Conservation (phyloP, 2,797 vertebrate genomes). For the Dipus sagitta region DNA sequence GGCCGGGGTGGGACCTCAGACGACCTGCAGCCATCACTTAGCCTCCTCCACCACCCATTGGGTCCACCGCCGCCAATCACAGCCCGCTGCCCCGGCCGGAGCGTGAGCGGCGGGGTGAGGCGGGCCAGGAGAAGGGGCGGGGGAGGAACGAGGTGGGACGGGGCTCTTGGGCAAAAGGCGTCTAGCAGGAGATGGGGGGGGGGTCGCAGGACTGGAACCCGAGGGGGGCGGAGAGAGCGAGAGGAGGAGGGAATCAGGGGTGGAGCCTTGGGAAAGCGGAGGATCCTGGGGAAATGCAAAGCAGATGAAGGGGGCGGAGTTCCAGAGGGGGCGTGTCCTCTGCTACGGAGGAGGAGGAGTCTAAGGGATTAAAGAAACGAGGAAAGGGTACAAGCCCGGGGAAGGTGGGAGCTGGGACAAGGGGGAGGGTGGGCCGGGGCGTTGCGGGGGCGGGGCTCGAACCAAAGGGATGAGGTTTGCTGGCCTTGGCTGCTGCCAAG, state of each 20-base stretch:
- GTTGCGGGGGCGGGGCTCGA: slow-evolving; percentile 70
- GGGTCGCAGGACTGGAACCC: slow-evolving; percentile 38
- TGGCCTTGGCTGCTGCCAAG: slow-evolving; percentile 56
- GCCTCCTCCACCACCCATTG: slow-evolving; percentile 66
- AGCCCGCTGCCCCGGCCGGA: slow-evolving; percentile 57
- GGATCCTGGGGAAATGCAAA: slow-evolving; percentile 55
- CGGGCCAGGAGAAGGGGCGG: background rate
- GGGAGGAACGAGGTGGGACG: background rate
- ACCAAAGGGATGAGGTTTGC: slow-evolving; percentile 60
- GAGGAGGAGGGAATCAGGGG: background rate
- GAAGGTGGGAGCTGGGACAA: slow-evolving; percentile 67
- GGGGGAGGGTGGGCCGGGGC: slow-evolving; percentile 62
- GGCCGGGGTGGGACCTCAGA: slow-evolving; percentile 79
- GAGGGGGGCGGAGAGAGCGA: slow-evolving; percentile 8
- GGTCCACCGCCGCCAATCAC: slow-evolving; percentile 72
- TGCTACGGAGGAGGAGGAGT: slow-evolving; percentile 46
- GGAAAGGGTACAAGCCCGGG: background rate
- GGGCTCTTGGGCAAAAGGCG: background rate
- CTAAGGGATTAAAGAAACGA: slow-evolving; percentile 58
- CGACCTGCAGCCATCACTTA: slow-evolving; percentile 67
- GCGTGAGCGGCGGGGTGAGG: slow-evolving; percentile 57
- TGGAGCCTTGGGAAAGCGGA: background rate
- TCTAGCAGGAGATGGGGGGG: background rate
- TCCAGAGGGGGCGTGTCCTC: background rate
- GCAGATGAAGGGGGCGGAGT: slow-evolving; percentile 19